phyloP scores from a whole-genome alignment of 2,888 invertebrate species.

The Papilio gigon region DNA sequence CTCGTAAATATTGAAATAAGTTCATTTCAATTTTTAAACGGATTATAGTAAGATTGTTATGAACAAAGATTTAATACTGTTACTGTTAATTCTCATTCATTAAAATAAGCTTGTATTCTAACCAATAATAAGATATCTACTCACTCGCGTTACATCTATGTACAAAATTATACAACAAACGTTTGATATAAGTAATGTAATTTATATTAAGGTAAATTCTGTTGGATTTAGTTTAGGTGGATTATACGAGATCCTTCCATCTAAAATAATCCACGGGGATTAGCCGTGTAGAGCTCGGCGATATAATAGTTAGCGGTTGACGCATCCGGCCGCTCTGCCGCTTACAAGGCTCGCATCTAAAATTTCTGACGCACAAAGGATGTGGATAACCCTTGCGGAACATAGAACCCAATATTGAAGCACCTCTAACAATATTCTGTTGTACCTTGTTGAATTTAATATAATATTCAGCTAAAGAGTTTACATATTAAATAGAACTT shows the following conservation, averaged over 20 bases:
- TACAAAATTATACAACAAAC: not conserved
- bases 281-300: slow-evolving; percentile 43
- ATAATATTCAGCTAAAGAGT: slow-evolving; percentile 14
- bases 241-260: slow-evolving; percentile 38
- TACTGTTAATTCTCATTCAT: too few relatives aligned
- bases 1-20: not conserved
- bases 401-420: slow-evolving; percentile 29
- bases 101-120: too few relatives aligned
- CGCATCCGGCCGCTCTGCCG: slow-evolving; percentile 47
- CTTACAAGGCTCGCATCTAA: slow-evolving; percentile 45
- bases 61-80: not conserved
- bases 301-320: slow-evolving; percentile 47
- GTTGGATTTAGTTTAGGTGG: slow-evolving; percentile 34
- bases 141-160: not conserved
- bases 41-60: not conserved
- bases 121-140: not conserved
- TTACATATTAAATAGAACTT: not conserved
- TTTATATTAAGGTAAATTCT: slow-evolving; percentile 34
- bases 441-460: slow-evolving; percentile 26
- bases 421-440: slow-evolving; percentile 30
- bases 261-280: slow-evolving; percentile 47
- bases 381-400: slow-evolving; percentile 46
- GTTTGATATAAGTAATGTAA: slow-evolving; percentile 16
- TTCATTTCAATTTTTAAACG: not conserved
- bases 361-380: slow-evolving; percentile 49